Evolutionary conservation across 1,140 invertebrate genomes (phyloP).

Genomic region (Aphelenchoides fujianensis): DNA sequence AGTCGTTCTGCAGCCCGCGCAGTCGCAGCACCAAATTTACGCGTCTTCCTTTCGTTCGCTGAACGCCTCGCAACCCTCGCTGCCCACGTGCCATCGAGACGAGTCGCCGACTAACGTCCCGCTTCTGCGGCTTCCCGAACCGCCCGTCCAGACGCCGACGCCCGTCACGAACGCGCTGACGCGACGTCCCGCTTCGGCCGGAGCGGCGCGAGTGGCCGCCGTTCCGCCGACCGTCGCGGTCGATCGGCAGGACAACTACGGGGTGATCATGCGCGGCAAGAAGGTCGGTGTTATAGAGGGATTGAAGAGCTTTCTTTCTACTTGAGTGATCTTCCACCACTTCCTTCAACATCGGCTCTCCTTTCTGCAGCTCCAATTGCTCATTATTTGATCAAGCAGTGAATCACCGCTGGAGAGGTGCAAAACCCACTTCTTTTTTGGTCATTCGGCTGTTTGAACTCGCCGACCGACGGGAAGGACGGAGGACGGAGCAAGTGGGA

Average conservation of each 20-base stretch:
- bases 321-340: too few species aligned
- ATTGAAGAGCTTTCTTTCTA: too few species aligned
- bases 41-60: background rate
- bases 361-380: too few species aligned
- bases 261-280: slow-evolving; percentile 10
- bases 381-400: too few species aligned
- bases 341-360: too few species aligned
- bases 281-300: background rate
- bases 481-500: too few species aligned
- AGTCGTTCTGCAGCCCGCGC: background rate
- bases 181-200: slow-evolving; percentile 7
- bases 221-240: background rate
- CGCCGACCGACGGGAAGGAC: too few species aligned
- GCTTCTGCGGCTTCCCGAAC: background rate
- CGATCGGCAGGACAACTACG: slow-evolving; percentile 7
- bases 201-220: too few species aligned
- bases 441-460: too few species aligned
- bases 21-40: background rate
- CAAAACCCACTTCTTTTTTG: too few species aligned
- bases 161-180: background rate
- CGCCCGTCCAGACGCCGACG: background rate
- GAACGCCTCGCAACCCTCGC: slow-evolving; percentile 12
- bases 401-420: too few species aligned
- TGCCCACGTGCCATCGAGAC: background rate
- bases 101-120: background rate